Evolutionary conservation across 2,797 vertebrate genomes (phyloP), one percentile per base, ranked within the genome.

Genomic region (Octomys mimax): DNA sequence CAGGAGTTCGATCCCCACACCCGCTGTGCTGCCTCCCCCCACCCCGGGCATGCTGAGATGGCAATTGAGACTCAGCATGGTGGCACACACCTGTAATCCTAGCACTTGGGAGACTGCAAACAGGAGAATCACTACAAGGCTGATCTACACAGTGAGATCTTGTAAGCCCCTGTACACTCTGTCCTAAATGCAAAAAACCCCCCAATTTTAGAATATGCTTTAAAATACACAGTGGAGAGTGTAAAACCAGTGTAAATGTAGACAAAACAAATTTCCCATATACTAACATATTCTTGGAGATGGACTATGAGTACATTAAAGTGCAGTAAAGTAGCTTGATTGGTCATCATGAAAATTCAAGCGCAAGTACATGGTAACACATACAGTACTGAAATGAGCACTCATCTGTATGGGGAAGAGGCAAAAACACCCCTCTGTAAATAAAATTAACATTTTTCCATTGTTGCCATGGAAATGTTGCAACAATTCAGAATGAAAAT

Each of bases 381-480:
- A 62, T 36, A 36, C 22, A 62, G 26, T 80, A 33, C 21, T 52
- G 49, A 36, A 81, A 75, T 96, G 46, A 93, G n/a, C 28, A 75
- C 57, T 31, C 52, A 80, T 70, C 3, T 26, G 57, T 39, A 70
- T 87, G 33, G 22, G 92, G 19, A 18, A 77, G 52, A 92, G 89
- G 22, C 62, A 94, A 82, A 82, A 2, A 92, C 85, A 82, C 70
- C 93, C 4, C 95, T 70, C 7, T 95, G 33, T 54, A 64, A 92
- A 64, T 84, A 93, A 92, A 5, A 91, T 79, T 46, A 73, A 57
- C 54, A 57, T 57, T 16, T 57, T 18, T 57, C 16, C 54, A 57
- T 57, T 57, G 54, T 8, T 77, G 31, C 36, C 28, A 84, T 54
- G 21, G 24, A 42, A 92, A 87, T 84, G 16, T 49, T 80, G 42